Base-by-base conservation (phyloP, 92 coral and sea anemone genomes). In the Hydrozoanthus gracilis region DNA sequence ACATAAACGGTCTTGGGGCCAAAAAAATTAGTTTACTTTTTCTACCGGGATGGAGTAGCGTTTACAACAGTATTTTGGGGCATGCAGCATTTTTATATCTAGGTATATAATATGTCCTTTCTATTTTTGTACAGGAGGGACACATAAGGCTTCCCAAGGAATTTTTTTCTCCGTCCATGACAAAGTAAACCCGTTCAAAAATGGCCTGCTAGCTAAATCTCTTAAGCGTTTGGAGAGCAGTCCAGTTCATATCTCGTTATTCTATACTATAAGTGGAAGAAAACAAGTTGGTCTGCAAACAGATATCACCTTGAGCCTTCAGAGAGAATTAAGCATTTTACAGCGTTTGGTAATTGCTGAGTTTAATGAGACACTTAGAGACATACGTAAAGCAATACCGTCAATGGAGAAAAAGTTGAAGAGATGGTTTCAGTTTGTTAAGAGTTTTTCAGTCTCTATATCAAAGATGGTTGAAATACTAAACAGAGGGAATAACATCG, bases 371-470 rank as follows among this genome's bases (percentile, higher is more conserved):
- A 73, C 60, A 4, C 58, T 73, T 35, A 16, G 17, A 15, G 78
- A 73, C 12, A 47, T 73, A 8, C 3, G 58, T 10, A 47, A 0
- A 48, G 8, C 44, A 13, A 35, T 73, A 48, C 78, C 78, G 3
- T 50, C 18, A 73, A 73, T 47, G n/a, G 49, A 8, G 15, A 6
- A 35, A 50, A 73, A 73, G 17, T 13, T 46, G 56, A 73, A 50
- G 54, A 50, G 58, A 73, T 73, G 78, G 78, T 73, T 73, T 73
- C 78, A 48, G 10, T 73, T 73, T 73, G 35, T 47, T 6, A 73
- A 47, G 0, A 35, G 49, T 48, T 73, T 73, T 8, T 47, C 56
- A 4, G n/a, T 73, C 18, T 48, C 78, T 2, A 58, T 73, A 18
- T 73, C 78, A 47, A 48, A 48, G 3, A 39, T 58, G 3, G 46